Evolutionary conservation across 1,140 invertebrate genomes (phyloP).

Genomic region (Halictus rubicundus): DNA sequence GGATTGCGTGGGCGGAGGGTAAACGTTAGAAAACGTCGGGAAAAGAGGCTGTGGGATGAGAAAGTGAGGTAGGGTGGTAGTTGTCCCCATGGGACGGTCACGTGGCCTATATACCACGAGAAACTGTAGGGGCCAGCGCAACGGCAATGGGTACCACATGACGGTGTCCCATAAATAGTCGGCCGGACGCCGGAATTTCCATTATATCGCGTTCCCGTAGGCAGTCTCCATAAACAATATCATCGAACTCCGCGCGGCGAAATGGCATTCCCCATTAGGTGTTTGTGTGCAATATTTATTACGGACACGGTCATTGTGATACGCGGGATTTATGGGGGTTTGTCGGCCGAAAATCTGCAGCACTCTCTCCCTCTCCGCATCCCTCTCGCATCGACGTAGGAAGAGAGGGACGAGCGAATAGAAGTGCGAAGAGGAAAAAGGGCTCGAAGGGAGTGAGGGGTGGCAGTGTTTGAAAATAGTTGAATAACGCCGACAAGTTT

Average conservation of each 20-base stretch:
- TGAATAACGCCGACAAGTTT: not conserved
- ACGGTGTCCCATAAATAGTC: slow-evolving; percentile 70
- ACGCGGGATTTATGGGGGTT: slow-evolving; percentile 55
- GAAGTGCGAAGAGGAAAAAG: not conserved
- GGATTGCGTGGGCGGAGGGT: not conserved
- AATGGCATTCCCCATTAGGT: slow-evolving; percentile 65
- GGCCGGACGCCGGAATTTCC: slow-evolving; percentile 68
- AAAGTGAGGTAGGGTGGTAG: slow-evolving; percentile 26
- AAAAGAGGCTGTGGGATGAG: not conserved
- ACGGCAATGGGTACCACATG: slow-evolving; percentile 50
- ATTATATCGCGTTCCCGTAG: slow-evolving; percentile 68
- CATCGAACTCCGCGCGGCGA: slow-evolving; percentile 63
- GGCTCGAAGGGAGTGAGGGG: not conserved
- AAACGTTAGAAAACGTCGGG: slow-evolving; percentile 4
- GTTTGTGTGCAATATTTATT: slow-evolving; percentile 69
- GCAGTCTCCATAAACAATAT: slow-evolving; percentile 71
- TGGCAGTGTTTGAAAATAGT: slow-evolving; percentile 23
- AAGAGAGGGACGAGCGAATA: not conserved
- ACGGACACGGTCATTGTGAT: slow-evolving; percentile 62
- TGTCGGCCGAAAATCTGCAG: slow-evolving; percentile 44
- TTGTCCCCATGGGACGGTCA: slow-evolving; percentile 54
- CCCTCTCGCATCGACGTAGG: not conserved
- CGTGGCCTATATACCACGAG: slow-evolving; percentile 53
- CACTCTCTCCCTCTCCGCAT: not conserved
- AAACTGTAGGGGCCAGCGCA: slow-evolving; percentile 14